Evolutionary conservation across 2,888 invertebrate species (phyloP).

Genomic region (Ophonus ardosiacus): DNA sequence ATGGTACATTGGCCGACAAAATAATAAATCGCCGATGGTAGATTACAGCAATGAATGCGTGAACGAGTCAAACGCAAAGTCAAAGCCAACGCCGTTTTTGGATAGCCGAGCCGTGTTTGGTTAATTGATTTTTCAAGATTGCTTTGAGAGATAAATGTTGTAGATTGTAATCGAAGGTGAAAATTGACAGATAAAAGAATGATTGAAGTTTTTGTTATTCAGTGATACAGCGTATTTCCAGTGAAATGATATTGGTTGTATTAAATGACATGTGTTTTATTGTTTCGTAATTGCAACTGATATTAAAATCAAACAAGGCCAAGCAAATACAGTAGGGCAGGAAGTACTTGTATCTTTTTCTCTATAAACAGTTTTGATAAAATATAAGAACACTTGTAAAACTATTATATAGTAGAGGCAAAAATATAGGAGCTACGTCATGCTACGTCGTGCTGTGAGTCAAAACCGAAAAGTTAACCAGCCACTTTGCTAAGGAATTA

Average conservation of each 20-base stretch:
- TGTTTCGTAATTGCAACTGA: conserved; percentile 13
- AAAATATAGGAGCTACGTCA: no score
- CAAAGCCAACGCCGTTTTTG: conserved; percentile 5
- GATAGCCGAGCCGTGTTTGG: conserved; percentile 39
- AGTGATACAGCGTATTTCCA: conserved; percentile 21
- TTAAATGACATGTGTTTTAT: conserved; percentile 17
- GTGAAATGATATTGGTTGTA: conserved; percentile 1
- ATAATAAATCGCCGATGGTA: conserved; percentile 51
- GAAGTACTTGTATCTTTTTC: background rate
- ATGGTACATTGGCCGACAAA: conserved; percentile 46
- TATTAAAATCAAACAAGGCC: conserved; percentile 18
- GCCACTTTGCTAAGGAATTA: no score
- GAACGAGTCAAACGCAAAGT: conserved; percentile 3
- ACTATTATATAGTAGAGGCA: no score
- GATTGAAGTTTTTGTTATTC: conserved; percentile 23
- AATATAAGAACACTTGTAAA: background rate
- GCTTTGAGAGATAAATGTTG: conserved; percentile 19
- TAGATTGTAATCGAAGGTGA: conserved; percentile 56
- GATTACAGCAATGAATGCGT: conserved; percentile 49
- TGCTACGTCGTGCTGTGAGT: no score
- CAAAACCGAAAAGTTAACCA: no score
- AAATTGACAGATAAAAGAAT: conserved; percentile 54
- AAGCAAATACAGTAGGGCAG: background rate
- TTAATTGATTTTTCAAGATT: conserved; percentile 60
- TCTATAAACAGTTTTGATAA: background rate